Evolutionary conservation across 2,797 vertebrate species (phyloP).

Genomic region (Neosilurus mollespiculum): DNA sequence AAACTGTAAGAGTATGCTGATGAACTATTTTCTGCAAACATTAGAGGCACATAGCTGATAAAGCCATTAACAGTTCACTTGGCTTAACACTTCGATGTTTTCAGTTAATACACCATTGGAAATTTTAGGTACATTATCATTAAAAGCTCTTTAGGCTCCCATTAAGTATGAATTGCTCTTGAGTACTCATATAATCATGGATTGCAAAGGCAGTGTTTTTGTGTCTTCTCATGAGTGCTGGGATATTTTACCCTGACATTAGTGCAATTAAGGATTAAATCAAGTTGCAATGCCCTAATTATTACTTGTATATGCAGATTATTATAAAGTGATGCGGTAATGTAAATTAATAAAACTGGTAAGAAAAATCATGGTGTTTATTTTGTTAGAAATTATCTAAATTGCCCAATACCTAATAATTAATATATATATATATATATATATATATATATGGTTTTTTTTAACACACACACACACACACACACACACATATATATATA

Average conservation of each 20-base stretch:
- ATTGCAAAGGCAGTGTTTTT: conserved; percentile 32
- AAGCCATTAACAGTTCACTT: conserved; percentile 52
- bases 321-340: neutral
- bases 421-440: too few relatives aligned
- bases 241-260: conserved; percentile 9
- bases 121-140: conserved; percentile 52
- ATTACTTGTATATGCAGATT: neutral
- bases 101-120: conserved; percentile 49
- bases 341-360: too few relatives aligned
- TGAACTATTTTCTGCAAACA: conserved; percentile 43
- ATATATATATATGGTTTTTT: too few relatives aligned
- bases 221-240: conserved; percentile 15
- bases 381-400: neutral
- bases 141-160: conserved; percentile 53
- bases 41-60: conserved; percentile 36
- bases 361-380: neutral
- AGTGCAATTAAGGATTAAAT: conserved; percentile 21
- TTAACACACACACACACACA: too few relatives aligned
- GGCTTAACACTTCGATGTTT: conserved; percentile 51
- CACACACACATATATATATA: too few relatives aligned
- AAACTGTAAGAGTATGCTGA: conserved; percentile 30
- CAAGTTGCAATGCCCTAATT: neutral
- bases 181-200: conserved; percentile 21
- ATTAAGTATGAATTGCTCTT: conserved; percentile 47
- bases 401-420: too few relatives aligned